Percentiles rank a stretch among this genome's conserved stretches.
Evolutionary conservation across 2,797 vertebrate species (phyloP).

Genomic region (Yasuhikotakia modesta): DNA sequence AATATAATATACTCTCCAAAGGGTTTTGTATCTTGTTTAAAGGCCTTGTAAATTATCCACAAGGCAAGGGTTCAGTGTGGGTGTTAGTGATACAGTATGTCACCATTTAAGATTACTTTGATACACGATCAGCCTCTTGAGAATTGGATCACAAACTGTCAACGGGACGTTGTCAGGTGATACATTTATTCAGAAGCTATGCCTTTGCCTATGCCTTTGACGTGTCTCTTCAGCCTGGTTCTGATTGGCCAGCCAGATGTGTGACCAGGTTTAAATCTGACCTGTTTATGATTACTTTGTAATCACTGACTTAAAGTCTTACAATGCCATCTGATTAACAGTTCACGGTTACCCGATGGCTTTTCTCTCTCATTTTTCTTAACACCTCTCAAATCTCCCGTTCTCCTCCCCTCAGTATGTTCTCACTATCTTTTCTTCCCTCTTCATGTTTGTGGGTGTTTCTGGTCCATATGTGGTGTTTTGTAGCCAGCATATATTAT

Average conservation of each 20-base stretch:
- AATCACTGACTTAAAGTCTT: neutral
- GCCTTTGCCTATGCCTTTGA: neutral
- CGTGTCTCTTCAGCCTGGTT: neutral
- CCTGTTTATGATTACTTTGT: neutral
- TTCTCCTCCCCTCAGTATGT: conserved; percentile 12
- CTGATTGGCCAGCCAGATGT: neutral
- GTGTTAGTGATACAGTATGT: conserved; percentile 33
- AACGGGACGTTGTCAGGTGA: neutral
- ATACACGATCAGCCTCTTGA: conserved; percentile 26
- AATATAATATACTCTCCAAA: conserved; percentile 28
- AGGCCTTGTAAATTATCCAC: conserved; percentile 35
- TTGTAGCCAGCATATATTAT: conserved; percentile 49
- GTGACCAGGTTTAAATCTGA: conserved; percentile 4
- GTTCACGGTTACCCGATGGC: neutral
- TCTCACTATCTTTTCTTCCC: conserved; percentile 14
- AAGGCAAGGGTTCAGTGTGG: conserved; percentile 25
- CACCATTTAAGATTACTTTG: conserved; percentile 36
- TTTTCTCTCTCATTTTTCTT: conserved; percentile 7
- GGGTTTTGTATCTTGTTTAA: conserved; percentile 24
- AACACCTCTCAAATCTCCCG: neutral
- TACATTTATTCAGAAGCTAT: neutral
- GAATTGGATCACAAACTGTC: conserved; percentile 18
- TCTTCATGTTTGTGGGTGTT: conserved; percentile 43
- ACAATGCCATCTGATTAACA: neutral
- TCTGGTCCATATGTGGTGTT: conserved; percentile 52